Evolutionary conservation across 1,140 invertebrate genomes (phyloP), one percentile per base, ranked within the genome.

Genomic region (Psix sp.): DNA sequence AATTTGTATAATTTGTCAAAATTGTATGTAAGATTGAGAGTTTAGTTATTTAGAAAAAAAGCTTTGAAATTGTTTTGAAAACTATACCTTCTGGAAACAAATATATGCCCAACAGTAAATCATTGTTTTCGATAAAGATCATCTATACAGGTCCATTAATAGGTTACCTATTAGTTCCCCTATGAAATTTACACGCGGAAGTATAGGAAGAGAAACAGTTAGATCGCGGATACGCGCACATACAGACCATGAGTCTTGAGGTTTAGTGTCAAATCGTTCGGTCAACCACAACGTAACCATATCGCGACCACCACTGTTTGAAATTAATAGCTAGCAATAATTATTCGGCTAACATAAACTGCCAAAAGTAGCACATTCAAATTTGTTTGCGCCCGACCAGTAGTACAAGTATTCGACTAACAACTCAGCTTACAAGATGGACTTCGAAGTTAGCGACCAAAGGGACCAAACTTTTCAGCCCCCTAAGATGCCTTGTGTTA

Each of bases 211-310:
- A 43, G 46, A 51, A 43, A 49, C 17, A 39, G 59, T 36, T 9
- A 54, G 57, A 73, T 66, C 45, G 60, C 43, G 46, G 40, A 62
- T 13, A 38, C 40, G 20, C 51, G 13, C 57, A 13, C 40, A 36
- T n/a, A 43, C 31, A 33, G 31, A 15, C 17, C 4, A 15, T 9
- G 26, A 35, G 54, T 62, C 45, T 62, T 59, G 38, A 49, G 63
- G 56, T 42, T 57, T 49, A 49, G 60, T 74, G 74, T 84, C 79
- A 77, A 84, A 86, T 84, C 76, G 78, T 73, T 81, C 65, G 82
- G 83, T 80, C 63, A 77, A 85, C 84, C 84, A 59, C 80, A 85
- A 85, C 77, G 81, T 40, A 74, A 84, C 84, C 84, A 74, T 77
- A 77, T 81, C 78, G 74, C 76, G 66, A 66, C 77, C 71, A 78